These are phyloP conservation scores for Pangasius larnaudii DNA, from an alignment of 2,797 vertebrate genomes.

Conservation along the genomic window DNA sequence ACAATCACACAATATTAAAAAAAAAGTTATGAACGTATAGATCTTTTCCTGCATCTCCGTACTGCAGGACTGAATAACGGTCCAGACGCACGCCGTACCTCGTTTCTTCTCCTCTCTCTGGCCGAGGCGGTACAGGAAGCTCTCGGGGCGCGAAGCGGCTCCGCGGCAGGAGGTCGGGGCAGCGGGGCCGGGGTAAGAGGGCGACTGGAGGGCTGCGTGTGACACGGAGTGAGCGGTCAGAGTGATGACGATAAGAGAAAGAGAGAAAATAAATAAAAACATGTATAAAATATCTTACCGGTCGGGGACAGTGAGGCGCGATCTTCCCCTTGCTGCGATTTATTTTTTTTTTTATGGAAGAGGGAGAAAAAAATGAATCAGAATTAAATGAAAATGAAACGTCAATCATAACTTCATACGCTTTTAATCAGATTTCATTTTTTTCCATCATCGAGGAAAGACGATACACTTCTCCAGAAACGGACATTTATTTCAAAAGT, in stretches of 20 bases:
- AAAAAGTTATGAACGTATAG: neutral
- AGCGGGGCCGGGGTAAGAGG: constrained; percentile 79
- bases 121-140: constrained; percentile 87
- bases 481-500: no score
- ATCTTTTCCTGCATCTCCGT: neutral
- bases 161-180: constrained; percentile 76
- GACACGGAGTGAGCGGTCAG: constrained; percentile 37
- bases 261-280: neutral
- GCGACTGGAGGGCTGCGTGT: constrained; percentile 74
- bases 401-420: neutral
- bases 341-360: constrained; percentile 45
- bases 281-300: constrained; percentile 73
- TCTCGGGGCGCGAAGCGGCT: constrained; percentile 83
- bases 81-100: constrained; percentile 73
- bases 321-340: constrained; percentile 83
- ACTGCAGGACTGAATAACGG: neutral
- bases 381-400: neutral
- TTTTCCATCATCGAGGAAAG: neutral
- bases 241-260: neutral
- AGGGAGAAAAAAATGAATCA: neutral
- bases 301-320: constrained; percentile 78
- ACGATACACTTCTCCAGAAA: neutral
- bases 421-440: neutral
- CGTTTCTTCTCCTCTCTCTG: constrained; percentile 86
- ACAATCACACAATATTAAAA: neutral